phyloP scores from a whole-genome alignment of 2,888 invertebrate species.

The Venusia cambrica region DNA sequence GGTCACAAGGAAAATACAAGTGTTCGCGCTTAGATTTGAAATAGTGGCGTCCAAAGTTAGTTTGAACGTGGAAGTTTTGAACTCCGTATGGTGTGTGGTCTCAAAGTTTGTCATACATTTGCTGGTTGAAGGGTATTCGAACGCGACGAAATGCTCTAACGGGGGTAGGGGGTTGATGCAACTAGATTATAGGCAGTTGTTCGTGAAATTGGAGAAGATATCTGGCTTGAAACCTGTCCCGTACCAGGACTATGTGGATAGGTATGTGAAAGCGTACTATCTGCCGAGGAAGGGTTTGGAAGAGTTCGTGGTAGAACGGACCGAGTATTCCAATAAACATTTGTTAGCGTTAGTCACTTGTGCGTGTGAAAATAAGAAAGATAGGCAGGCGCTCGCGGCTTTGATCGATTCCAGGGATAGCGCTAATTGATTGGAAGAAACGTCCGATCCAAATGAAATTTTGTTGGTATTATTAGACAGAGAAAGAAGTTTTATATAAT shows the following conservation, averaged over 20 bases:
- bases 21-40: constrained; percentile 88
- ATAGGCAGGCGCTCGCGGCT: constrained; percentile 87
- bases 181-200: constrained; percentile 96
- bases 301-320: constrained; percentile 92
- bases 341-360: constrained; percentile 90
- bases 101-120: constrained; percentile 92
- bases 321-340: constrained; percentile 94
- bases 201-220: constrained; percentile 93
- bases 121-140: constrained; percentile 96
- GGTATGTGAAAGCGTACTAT: constrained; percentile 98
- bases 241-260: constrained; percentile 94
- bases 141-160: constrained; percentile 95
- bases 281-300: constrained; percentile 93
- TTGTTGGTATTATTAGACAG: no score
- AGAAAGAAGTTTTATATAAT: no score
- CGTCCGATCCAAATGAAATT: no score
- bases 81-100: constrained; percentile 92
- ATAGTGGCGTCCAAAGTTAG: constrained; percentile 86
- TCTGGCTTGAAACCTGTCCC: constrained; percentile 92
- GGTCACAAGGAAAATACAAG: constrained; percentile 87
- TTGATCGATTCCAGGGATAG: no score
- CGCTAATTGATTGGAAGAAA: no score
- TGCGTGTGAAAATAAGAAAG: constrained; percentile 93
- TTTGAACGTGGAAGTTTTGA: constrained; percentile 85
- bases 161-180: constrained; percentile 99